These are phyloP conservation scores for Gyps fulvus DNA, from an alignment of 2,113 vertebrate genomes.

Conservation along the genomic window DNA sequence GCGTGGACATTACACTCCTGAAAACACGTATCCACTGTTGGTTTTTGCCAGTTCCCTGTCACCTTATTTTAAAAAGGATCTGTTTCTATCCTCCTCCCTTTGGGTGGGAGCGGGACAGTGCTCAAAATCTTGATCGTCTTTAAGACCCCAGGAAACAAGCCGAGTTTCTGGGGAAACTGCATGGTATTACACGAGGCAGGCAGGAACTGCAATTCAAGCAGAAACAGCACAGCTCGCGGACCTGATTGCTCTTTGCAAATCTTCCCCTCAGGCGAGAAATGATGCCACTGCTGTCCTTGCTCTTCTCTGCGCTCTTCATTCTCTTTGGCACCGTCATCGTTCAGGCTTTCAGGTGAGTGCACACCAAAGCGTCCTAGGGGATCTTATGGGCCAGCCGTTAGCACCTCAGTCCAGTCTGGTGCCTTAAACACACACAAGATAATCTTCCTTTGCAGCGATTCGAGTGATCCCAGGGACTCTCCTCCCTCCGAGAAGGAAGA, in stretches of 20 bases:
- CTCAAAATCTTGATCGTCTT: not conserved
- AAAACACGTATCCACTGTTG: not conserved
- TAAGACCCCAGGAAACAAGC: not conserved
- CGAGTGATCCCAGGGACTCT: conserved; percentile 82
- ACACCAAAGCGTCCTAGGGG: not conserved
- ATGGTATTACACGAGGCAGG: not conserved
- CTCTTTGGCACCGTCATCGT: conserved; percentile 94
- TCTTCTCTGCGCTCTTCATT: conserved; percentile 95
- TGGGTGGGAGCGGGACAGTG: not conserved
- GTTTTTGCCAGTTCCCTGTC: not conserved
- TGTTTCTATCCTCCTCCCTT: not conserved
- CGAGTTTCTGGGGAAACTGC: not conserved
- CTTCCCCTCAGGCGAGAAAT: conserved; percentile 87
- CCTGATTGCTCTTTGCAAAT: not conserved
- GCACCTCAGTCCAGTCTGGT: not conserved
- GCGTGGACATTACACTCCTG: rapidly evolving
- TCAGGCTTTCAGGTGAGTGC: conserved; percentile 90
- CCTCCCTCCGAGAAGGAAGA: conserved; percentile 84
- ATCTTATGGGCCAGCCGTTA: rapidly evolving
- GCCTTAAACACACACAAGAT: not conserved
- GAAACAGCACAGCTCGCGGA: rapidly evolving
- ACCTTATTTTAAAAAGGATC: not conserved
- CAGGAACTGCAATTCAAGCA: not conserved
- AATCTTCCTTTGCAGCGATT: conserved; percentile 79
- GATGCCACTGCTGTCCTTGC: conserved; percentile 95